phyloP scores from a whole-genome alignment of 2,113 vertebrate species.

The Thalassoma bifasciatum region DNA sequence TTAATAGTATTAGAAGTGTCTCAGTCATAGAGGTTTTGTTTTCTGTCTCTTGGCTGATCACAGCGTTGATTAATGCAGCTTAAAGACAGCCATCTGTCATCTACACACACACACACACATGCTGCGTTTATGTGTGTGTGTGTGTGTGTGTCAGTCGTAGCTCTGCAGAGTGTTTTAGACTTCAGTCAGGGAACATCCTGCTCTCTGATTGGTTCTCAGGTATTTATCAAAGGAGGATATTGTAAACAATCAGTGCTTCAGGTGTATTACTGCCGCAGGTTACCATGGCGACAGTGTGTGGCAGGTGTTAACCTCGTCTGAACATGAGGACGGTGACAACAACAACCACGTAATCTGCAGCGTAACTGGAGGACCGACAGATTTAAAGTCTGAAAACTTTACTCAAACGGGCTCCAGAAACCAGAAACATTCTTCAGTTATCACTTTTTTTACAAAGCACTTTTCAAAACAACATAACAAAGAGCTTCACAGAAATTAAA shows the following conservation, averaged over 20 bases:
- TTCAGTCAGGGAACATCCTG: slow-evolving; percentile 9
- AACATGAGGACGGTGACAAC: too few relatives aligned
- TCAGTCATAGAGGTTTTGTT: slow-evolving; percentile 44
- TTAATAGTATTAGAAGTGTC: slow-evolving; percentile 27
- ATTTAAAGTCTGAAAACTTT: too few relatives aligned
- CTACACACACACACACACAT: slow-evolving; percentile 25
- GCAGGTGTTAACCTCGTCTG: not conserved
- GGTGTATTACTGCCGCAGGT: not conserved
- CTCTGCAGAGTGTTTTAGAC: slow-evolving; percentile 19
- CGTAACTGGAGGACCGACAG: too few relatives aligned
- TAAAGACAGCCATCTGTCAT: slow-evolving; percentile 70
- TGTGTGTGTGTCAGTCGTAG: slow-evolving; percentile 27
- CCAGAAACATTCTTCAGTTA: too few relatives aligned
- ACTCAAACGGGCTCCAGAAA: too few relatives aligned
- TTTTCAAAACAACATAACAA: too few relatives aligned
- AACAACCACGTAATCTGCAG: too few relatives aligned
- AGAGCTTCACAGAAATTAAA: too few relatives aligned
- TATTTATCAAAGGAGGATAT: slow-evolving; percentile 5
- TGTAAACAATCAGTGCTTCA: slow-evolving; percentile 2
- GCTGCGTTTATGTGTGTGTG: too few relatives aligned
- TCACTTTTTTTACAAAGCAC: too few relatives aligned
- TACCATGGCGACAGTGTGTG: not conserved
- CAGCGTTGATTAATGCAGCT: slow-evolving; percentile 72
- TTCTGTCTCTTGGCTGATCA: slow-evolving; percentile 66
- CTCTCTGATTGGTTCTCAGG: slow-evolving; percentile 33